Evolutionary conservation across 2,888 invertebrate genomes (phyloP).

Genomic region (Urechis unicinctus): DNA sequence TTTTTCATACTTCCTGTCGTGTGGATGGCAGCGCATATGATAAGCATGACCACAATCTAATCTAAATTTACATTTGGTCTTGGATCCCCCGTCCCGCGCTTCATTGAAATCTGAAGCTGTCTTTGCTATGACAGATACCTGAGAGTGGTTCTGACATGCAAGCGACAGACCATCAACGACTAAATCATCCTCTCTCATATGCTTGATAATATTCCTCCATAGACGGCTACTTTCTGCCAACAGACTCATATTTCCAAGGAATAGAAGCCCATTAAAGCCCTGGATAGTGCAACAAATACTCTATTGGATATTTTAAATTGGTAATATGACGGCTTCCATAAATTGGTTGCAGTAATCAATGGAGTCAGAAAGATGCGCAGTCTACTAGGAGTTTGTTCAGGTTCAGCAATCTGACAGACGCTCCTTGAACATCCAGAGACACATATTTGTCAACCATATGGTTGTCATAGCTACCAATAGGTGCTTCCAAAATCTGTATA

Average conservation of each 20-base stretch:
- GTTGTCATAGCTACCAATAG: no score
- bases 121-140: neutral
- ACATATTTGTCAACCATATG: no score
- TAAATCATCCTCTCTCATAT: neutral
- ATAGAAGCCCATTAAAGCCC: slow-evolving; percentile 42
- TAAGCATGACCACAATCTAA: slow-evolving; percentile 63
- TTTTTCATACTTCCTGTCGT: slow-evolving; percentile 55
- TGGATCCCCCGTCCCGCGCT: slow-evolving; percentile 56
- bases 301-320: slow-evolving; percentile 34
- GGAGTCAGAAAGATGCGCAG: no score
- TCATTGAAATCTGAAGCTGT: slow-evolving; percentile 11
- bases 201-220: slow-evolving; percentile 7
- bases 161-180: slow-evolving; percentile 15
- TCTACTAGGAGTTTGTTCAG: no score
- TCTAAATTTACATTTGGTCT: slow-evolving; percentile 53
- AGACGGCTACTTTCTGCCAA: slow-evolving; percentile 12
- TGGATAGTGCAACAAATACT: slow-evolving; percentile 43
- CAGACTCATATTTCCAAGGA: slow-evolving; percentile 38
- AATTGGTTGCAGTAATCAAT: no score
- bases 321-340: no score
- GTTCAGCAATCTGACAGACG: no score
- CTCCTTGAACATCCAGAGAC: no score
- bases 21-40: slow-evolving; percentile 58
- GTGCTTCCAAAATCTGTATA: no score
- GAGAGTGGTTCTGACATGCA: slow-evolving; percentile 29